phyloP scores from a whole-genome alignment of 2,113 vertebrate species.

The Sturnus vulgaris region DNA sequence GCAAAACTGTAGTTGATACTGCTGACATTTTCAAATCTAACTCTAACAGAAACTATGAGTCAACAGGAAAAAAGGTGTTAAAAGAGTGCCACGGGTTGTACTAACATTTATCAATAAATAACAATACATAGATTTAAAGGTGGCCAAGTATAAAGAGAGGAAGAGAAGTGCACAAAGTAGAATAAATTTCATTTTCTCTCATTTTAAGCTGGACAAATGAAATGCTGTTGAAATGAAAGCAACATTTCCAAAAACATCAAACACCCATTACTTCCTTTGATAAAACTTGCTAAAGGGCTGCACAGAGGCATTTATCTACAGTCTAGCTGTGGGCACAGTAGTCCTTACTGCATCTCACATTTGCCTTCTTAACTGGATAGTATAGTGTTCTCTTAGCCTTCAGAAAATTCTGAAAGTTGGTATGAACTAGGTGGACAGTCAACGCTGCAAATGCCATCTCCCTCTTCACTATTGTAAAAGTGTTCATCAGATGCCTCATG shows the following conservation, averaged over 20 bases:
- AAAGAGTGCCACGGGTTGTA: not conserved
- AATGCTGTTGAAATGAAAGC: not conserved
- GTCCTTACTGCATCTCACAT: not conserved
- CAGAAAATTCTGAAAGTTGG: not conserved
- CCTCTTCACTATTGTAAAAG: not conserved
- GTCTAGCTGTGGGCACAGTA: not conserved
- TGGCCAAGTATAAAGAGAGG: not conserved
- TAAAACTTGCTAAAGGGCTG: not conserved
- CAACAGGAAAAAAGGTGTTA: not conserved
- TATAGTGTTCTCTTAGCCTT: not conserved
- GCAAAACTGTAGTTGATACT: not conserved
- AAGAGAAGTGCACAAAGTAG: not conserved
- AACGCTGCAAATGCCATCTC: not conserved
- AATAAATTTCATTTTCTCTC: not conserved
- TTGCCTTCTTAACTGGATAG: not conserved
- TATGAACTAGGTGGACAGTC: not conserved
- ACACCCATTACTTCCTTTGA: not conserved
- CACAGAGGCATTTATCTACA: not conserved
- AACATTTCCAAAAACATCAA: not conserved
- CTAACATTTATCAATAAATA: not conserved
- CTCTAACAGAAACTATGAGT: not conserved
- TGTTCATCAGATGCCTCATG: fast-evolving
- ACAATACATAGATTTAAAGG: not conserved
- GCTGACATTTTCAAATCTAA: not conserved
- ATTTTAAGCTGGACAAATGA: not conserved